phyloP scores from a whole-genome alignment of 2,888 invertebrate species.

The Lasioglossum calceatum region DNA sequence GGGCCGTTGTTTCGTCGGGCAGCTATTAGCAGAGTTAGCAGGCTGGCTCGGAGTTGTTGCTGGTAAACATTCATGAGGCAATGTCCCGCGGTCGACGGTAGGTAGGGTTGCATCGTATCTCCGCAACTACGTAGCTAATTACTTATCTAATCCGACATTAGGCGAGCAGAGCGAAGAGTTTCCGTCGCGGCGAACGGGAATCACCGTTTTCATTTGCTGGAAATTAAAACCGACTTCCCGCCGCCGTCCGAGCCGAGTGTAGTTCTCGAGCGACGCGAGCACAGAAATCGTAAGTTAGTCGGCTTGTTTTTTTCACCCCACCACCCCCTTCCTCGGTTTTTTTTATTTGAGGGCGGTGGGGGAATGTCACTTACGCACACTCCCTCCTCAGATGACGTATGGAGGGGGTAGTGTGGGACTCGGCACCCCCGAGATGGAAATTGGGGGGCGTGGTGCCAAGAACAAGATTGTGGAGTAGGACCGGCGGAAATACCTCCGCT shows the following conservation, averaged over 20 bases:
- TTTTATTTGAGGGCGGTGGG: no score
- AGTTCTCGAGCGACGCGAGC: background rate
- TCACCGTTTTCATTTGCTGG: background rate
- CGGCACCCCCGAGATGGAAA: no score
- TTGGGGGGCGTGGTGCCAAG: no score
- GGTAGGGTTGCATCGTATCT: background rate
- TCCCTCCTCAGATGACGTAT: no score
- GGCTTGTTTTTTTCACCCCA: background rate
- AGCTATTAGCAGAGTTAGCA: conserved; percentile 12
- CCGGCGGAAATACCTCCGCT: no score
- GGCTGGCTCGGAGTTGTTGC: background rate
- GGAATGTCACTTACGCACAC: no score
- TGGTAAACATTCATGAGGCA: conserved; percentile 8
- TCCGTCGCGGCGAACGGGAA: background rate
- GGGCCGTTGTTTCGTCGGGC: background rate
- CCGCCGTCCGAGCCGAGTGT: background rate
- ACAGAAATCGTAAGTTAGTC: background rate
- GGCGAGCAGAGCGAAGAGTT: background rate
- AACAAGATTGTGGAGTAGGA: no score
- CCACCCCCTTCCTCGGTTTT: background rate
- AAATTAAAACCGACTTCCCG: background rate
- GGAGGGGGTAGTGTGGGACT: no score
- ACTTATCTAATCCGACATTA: conserved; percentile 4
- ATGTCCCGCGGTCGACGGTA: background rate
- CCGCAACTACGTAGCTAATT: background rate